Base-by-base conservation (phyloP, 2,888 invertebrate species). In the Tenthredo distinguenda region DNA sequence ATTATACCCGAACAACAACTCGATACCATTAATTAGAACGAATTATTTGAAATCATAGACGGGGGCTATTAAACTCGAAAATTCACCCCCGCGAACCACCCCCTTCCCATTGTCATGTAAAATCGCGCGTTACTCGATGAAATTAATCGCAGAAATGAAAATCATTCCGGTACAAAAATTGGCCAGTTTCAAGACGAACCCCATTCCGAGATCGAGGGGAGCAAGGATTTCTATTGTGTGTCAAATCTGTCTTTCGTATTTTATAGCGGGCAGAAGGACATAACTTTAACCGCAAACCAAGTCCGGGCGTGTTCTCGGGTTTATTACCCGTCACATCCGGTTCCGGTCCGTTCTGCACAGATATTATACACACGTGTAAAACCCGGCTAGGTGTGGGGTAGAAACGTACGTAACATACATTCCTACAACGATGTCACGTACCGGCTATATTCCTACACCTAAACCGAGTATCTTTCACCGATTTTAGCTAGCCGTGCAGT, bases 261-360 rank as follows among this genome's bases (percentile, higher is more conserved):
- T 34, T 77, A 50, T 68, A 18, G 34, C 26, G 68, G 68, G 34
- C 68, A 68, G 68, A 6, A 5, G 68, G 81, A 81, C 81, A 81
- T 81, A 62, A 81, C 58, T 81, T 81, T 40, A 34, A 81, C 58
- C 81, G 50, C 76, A 34, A 50, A 50, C 62, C 62, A 26, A 12
- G 62, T 62, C 79, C 79, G 58, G 21, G 37, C 62, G 58, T 58
- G 81, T 81, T 62, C 81, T 62, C 81, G 40, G 81, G 37, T 81
- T 81, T 81, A 81, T 81, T 81, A 81, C 81, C 62, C 40, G 81
- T 40, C 81, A 62, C 81, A 81, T 58, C 58, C 81, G 81, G 34
- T 81, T 81, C 81, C 58, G 58, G 58, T 81, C 40, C 40, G 72
- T 21, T 43, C 43, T 74, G n/a, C 72, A 43, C 21, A 74, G 40